Percentiles rank a stretch among this genome's conserved stretches.
phyloP scores from a whole-genome alignment of 2,797 vertebrate species.

The Syncerus caffer region DNA sequence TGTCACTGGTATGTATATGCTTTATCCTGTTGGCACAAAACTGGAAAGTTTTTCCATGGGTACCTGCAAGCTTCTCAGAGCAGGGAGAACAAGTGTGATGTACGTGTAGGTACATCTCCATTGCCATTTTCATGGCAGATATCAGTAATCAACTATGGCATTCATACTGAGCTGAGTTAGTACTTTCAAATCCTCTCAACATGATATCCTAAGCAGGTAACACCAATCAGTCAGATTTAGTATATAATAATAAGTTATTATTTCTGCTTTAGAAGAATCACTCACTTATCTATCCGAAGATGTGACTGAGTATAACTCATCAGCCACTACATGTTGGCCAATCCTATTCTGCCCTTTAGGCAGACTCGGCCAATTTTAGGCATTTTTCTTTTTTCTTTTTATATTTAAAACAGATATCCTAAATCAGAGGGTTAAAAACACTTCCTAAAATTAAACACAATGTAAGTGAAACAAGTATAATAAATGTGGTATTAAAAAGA shows the following conservation, averaged over 20 bases:
- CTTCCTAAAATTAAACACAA: neutral
- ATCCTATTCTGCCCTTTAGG: neutral
- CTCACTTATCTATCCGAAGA: neutral
- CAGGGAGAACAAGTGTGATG: neutral
- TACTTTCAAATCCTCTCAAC: neutral
- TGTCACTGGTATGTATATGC: too few species aligned
- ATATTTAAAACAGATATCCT: neutral
- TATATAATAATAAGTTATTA: neutral
- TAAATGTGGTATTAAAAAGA: neutral
- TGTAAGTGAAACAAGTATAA: neutral
- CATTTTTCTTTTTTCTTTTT: neutral
- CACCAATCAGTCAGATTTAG: neutral
- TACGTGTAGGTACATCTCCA: accelerated
- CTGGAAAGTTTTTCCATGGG: neutral
- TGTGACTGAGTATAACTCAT: neutral
- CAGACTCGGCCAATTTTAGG: neutral
- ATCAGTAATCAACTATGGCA: neutral
- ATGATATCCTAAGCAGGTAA: neutral
- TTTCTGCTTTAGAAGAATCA: neutral
- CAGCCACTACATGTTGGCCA: neutral
- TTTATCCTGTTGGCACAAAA: neutral
- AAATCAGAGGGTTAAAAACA: neutral
- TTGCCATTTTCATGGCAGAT: neutral
- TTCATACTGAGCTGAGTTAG: neutral
- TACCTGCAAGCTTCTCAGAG: neutral